phyloP scores from a whole-genome alignment of 2,797 vertebrate species.

The Silurus lanzhouensis region DNA sequence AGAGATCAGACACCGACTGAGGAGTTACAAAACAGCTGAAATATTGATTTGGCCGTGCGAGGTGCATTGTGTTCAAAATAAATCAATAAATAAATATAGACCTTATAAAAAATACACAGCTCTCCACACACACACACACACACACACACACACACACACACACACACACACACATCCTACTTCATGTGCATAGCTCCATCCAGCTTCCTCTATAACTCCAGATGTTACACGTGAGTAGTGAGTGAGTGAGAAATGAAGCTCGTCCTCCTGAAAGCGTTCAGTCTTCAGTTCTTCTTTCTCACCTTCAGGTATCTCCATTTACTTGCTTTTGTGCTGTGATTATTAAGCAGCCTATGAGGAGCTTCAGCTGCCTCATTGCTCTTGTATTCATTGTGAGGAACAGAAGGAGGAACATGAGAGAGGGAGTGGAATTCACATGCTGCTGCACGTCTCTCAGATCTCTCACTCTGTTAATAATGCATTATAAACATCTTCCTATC shows the following conservation, averaged over 20 bases:
- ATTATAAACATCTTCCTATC: not conserved
- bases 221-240: not conserved
- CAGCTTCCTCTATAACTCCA: too few relatives aligned
- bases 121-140: slow-evolving; percentile 33
- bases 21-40: slow-evolving; percentile 73
- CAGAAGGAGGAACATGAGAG: not conserved
- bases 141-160: not conserved
- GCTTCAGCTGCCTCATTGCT: not conserved
- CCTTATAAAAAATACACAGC: slow-evolving; percentile 72
- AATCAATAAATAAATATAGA: slow-evolving; percentile 41
- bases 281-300: slow-evolving; percentile 9
- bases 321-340: slow-evolving; percentile 11
- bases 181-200: too few relatives aligned
- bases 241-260: not conserved
- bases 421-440: not conserved
- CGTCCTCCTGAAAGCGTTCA: not conserved
- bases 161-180: too few relatives aligned
- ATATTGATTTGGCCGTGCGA: slow-evolving; percentile 76
- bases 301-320: slow-evolving; percentile 3
- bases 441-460: not conserved
- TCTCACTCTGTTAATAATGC: not conserved
- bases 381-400: not conserved
- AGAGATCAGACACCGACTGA: not conserved
- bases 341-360: slow-evolving; percentile 1
- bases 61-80: slow-evolving; percentile 72